Conservation (phyloP, 2,113 vertebrate species). For the Grammomys surdaster region DNA sequence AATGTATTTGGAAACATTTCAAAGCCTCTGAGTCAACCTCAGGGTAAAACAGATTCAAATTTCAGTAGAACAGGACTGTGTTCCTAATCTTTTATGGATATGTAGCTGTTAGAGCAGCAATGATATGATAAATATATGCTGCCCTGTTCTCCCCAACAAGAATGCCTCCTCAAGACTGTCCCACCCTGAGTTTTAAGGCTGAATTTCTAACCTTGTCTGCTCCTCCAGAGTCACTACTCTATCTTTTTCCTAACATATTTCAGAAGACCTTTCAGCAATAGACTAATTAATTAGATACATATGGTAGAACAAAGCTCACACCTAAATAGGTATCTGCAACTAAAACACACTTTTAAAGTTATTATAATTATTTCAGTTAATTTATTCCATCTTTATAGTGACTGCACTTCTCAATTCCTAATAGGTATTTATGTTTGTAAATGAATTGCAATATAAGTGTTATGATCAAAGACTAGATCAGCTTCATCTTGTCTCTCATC, state of each 20-base stretch:
- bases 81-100: rapidly evolving
- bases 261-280: neutral
- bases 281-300: neutral
- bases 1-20: neutral
- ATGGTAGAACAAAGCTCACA: neutral
- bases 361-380: neutral
- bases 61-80: neutral
- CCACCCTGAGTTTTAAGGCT: neutral
- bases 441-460: neutral
- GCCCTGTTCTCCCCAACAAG: rapidly evolving
- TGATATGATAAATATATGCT: rapidly evolving
- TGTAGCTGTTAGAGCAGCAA: rapidly evolving
- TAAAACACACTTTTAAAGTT: neutral
- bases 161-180: rapidly evolving
- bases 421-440: neutral
- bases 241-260: neutral
- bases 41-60: neutral
- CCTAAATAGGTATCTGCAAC: neutral
- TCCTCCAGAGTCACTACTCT: neutral
- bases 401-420: neutral
- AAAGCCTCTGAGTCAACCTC: neutral
- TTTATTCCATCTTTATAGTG: neutral
- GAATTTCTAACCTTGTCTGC: neutral
- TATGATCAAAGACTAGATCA: no score
- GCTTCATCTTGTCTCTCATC: neutral